A percentile compares a stretch with the other conserved stretches of the same genome.
Evolutionary conservation across 2,797 vertebrate genomes (phyloP).

Genomic region (Sus cebifrons): DNA sequence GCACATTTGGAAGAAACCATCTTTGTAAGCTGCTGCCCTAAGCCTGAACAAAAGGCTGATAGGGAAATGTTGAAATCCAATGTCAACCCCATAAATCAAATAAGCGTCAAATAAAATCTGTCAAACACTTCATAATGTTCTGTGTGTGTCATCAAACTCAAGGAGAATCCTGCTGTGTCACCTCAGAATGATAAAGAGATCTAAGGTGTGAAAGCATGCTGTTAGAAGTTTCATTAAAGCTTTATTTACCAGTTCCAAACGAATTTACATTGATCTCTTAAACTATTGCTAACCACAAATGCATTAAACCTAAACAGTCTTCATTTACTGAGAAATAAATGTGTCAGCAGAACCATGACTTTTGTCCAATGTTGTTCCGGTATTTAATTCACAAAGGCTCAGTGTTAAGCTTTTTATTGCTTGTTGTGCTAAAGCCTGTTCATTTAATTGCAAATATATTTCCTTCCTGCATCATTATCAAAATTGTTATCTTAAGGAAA

Average conservation of each 20-base stretch:
- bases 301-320: conserved; percentile 93
- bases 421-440: conserved; percentile 90
- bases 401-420: conserved; percentile 91
- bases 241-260: conserved; percentile 91
- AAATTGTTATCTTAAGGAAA: conserved; percentile 88
- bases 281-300: conserved; percentile 92
- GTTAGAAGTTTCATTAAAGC: conserved; percentile 91
- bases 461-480: conserved; percentile 88
- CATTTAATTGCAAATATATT: conserved; percentile 90
- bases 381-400: conserved; percentile 90
- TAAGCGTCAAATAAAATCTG: conserved; percentile 86
- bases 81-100: conserved; percentile 83
- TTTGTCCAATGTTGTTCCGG: conserved; percentile 91
- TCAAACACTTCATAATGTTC: conserved; percentile 87
- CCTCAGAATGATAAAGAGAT: conserved; percentile 87
- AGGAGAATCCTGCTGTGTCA: conserved; percentile 84
- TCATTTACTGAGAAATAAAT: conserved; percentile 92
- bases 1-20: conserved; percentile 63
- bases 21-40: conserved; percentile 23
- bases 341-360: conserved; percentile 92
- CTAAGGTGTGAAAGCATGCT: conserved; percentile 90
- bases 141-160: conserved; percentile 83
- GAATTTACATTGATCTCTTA: conserved; percentile 93
- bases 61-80: conserved; percentile 81
- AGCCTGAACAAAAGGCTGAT: conserved; percentile 59